Conservation (phyloP, 2,113 vertebrate genomes). For the Castor canadensis region DNA sequence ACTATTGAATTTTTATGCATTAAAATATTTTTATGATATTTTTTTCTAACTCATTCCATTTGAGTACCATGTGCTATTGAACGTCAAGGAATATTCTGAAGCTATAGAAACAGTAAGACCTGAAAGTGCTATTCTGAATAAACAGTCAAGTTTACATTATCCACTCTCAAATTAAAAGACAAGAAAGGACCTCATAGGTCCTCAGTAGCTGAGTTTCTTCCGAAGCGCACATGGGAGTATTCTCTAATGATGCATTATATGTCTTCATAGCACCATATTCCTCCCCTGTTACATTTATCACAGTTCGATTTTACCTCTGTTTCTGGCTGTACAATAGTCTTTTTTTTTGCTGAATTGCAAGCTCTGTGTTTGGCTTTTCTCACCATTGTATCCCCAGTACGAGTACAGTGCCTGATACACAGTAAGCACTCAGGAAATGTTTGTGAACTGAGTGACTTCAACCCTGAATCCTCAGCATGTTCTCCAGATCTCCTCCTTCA, state of each 20-base stretch:
- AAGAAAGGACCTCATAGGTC: neutral
- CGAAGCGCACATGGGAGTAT: neutral
- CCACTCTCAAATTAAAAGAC: neutral
- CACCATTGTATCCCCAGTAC: neutral
- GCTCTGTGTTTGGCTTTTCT: neutral
- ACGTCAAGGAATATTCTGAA: conserved; percentile 1
- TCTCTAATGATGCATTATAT: neutral
- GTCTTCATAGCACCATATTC: neutral
- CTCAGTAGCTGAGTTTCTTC: neutral
- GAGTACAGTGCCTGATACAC: neutral
- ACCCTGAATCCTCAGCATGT: too few species aligned
- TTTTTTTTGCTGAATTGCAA: neutral
- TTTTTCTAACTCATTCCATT: neutral
- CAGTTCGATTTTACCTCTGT: neutral
- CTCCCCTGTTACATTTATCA: neutral
- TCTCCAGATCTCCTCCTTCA: neutral
- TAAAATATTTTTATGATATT: neutral
- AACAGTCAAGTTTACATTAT: neutral
- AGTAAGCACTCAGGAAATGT: neutral
- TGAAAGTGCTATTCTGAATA: conserved; percentile 8
- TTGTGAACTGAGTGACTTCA: neutral
- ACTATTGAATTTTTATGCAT: neutral
- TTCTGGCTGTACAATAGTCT: neutral
- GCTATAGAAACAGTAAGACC: neutral
- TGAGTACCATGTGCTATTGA: neutral